These are phyloP conservation scores for Ophioderma brevispina DNA, from an alignment of 35 echinoderm and acorn worm genomes.

Conservation along the genomic window DNA sequence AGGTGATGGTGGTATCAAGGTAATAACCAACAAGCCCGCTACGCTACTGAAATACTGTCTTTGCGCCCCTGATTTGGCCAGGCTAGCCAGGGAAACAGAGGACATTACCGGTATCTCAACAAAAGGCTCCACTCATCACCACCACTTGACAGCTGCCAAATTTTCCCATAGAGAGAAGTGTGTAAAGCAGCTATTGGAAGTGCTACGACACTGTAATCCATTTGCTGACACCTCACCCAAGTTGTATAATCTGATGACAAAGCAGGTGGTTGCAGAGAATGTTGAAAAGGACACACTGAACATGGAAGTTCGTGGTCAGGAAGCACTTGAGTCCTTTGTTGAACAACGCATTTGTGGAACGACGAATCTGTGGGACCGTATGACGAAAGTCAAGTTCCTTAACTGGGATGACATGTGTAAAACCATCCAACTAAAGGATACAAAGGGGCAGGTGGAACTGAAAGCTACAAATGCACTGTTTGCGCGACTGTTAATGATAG, in stretches of 20 bases:
- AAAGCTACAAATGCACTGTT: too few relatives aligned
- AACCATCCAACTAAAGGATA: neutral
- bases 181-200: neutral
- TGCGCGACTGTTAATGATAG: too few relatives aligned
- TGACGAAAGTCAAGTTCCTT: too few relatives aligned
- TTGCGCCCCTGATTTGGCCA: too few relatives aligned
- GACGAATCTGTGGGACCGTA: too few relatives aligned
- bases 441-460: neutral
- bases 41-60: slow-evolving; percentile 26
- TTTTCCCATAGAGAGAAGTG: neutral
- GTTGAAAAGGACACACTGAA: neutral
- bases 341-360: too few relatives aligned
- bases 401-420: neutral
- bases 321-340: neutral
- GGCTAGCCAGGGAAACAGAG: neutral
- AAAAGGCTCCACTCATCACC: too few relatives aligned
- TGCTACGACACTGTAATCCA: neutral
- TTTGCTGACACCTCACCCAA: neutral
- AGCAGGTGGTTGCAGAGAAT: too few relatives aligned
- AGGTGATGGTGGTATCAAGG: neutral
- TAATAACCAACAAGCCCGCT: neutral
- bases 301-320: neutral
- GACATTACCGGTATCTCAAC: neutral
- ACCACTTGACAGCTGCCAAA: neutral
- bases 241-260: neutral